phyloP scores from a whole-genome alignment of 2,797 vertebrate species.

The Numenius phaeopus region DNA sequence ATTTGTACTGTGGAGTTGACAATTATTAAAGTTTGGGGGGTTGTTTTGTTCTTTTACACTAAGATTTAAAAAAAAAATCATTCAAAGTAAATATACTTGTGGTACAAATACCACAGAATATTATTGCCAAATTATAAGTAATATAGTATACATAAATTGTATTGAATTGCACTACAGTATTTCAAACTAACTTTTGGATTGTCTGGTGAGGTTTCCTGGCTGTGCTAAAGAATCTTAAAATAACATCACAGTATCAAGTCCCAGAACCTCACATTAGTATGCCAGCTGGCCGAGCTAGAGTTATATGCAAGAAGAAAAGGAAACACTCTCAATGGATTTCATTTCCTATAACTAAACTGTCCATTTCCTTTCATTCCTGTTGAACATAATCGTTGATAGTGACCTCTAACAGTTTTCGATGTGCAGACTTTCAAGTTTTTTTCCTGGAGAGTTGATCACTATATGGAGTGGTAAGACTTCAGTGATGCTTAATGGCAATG shows the following conservation, averaged over 20 bases:
- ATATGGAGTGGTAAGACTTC: neutral
- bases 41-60: neutral
- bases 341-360: conserved; percentile 77
- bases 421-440: neutral
- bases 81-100: conserved; percentile 23
- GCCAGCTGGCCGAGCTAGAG: conserved; percentile 70
- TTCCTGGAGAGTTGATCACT: conserved; percentile 12
- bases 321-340: conserved; percentile 72
- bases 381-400: conserved; percentile 32
- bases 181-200: conserved; percentile 76
- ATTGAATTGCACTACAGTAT: conserved; percentile 63
- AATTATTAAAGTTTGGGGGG: neutral
- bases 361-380: conserved; percentile 72
- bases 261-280: conserved; percentile 67
- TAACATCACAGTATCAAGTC: conserved; percentile 75
- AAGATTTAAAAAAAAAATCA: neutral
- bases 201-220: conserved; percentile 78
- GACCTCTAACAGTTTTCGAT: conserved; percentile 39
- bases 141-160: conserved; percentile 38
- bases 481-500: neutral
- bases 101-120: conserved; percentile 3
- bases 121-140: conserved; percentile 50
- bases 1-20: neutral
- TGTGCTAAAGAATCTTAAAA: conserved; percentile 79
- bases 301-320: conserved; percentile 66